These are phyloP conservation scores for Eupeodes latifasciatus DNA, from an alignment of 2,888 invertebrate species.

Conservation along the genomic window DNA sequence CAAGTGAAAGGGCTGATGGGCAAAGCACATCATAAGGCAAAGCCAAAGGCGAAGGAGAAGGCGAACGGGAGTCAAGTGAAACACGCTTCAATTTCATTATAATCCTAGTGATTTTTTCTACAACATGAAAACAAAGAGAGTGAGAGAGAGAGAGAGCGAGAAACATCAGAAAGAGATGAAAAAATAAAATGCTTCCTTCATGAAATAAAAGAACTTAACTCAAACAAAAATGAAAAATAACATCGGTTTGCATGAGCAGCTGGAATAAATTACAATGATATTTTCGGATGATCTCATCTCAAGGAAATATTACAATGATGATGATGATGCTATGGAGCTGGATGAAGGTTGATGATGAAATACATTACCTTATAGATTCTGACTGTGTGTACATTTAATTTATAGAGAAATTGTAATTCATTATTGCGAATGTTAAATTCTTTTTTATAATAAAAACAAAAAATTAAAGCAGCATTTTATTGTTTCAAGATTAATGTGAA, in stretches of 20 bases:
- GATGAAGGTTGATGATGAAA: too few relatives aligned
- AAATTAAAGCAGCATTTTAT: too few relatives aligned
- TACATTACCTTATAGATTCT: too few relatives aligned
- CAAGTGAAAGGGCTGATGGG: conserved; percentile 8
- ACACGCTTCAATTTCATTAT: conserved; percentile 50
- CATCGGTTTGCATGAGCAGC: conserved; percentile 39
- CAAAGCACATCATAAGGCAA: too few relatives aligned
- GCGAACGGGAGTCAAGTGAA: conserved; percentile 1
- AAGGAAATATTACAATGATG: background rate
- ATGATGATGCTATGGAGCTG: background rate
- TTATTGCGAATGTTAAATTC: too few relatives aligned
- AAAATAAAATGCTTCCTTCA: conserved; percentile 4
- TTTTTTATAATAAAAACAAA: too few relatives aligned
- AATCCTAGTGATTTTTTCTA: conserved; percentile 32
- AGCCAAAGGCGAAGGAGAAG: background rate
- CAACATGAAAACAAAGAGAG: background rate
- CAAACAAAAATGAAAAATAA: conserved; percentile 23
- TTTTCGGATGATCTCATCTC: conserved; percentile 29
- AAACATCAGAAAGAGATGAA: background rate
- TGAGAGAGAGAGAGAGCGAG: background rate
- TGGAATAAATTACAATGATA: conserved; percentile 43
- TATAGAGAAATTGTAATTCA: too few relatives aligned
- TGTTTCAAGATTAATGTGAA: too few relatives aligned
- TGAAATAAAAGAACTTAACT: background rate
- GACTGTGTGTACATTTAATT: too few relatives aligned